A percentile compares a stretch with the other conserved stretches of the same genome.
These are phyloP conservation scores for Bradysia coprophila DNA, from an alignment of 1,140 invertebrate species.

Conservation along the genomic window DNA sequence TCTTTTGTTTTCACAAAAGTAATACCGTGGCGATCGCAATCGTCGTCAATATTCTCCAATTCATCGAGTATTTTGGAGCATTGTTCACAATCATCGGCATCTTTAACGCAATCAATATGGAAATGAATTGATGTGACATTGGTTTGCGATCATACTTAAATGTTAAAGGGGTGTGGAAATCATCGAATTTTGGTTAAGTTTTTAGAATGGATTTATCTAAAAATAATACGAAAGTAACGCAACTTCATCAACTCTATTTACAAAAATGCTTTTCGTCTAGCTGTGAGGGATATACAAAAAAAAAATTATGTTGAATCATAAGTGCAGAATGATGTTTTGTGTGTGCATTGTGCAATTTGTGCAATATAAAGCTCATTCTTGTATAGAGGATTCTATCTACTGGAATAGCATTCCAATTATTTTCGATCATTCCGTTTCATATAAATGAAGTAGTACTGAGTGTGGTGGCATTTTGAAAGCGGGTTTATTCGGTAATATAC, in stretches of 20 bases:
- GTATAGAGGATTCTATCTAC: background rate
- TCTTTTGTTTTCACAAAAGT: slow-evolving; percentile 86
- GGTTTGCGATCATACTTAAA: background rate
- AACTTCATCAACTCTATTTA: background rate
- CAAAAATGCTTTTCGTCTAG: too few species aligned
- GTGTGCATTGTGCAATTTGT: background rate
- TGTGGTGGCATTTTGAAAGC: background rate
- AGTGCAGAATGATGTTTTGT: background rate
- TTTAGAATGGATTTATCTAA: background rate
- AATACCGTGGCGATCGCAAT: slow-evolving; percentile 82
- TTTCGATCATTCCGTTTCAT: too few species aligned
- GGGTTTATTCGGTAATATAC: background rate
- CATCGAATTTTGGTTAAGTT: background rate
- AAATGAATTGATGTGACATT: too few species aligned
- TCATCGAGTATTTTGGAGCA: slow-evolving; percentile 72
- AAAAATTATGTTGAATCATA: too few species aligned
- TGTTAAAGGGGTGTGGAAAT: background rate
- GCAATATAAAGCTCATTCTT: background rate
- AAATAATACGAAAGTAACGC: background rate
- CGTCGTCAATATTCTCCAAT: slow-evolving; percentile 87
- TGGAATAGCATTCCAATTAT: background rate
- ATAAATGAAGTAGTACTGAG: background rate
- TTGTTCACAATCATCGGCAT: slow-evolving; percentile 64
- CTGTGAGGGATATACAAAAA: too few species aligned
- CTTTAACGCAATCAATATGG: slow-evolving; percentile 17